Conservation (phyloP, 2,797 vertebrate species). For the Siniperca obscura region DNA sequence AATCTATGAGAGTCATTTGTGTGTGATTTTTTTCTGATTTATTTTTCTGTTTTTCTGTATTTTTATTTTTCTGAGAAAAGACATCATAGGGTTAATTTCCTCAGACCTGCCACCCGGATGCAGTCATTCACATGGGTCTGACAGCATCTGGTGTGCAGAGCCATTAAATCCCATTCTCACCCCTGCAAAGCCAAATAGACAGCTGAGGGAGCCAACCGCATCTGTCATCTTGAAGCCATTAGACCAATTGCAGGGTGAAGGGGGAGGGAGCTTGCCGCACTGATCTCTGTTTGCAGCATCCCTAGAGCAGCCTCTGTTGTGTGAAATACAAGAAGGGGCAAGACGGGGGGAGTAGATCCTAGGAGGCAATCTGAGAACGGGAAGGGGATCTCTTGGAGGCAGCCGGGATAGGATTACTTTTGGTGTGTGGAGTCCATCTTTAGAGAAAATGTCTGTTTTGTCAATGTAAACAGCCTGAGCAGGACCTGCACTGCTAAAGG, state of each 20-base stretch:
- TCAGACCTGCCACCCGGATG: conserved; percentile 81
- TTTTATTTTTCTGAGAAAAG: conserved; percentile 14
- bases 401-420: conserved; percentile 55
- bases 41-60: neutral
- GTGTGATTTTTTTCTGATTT: neutral
- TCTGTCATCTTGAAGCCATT: conserved; percentile 50
- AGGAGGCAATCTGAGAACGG: conserved; percentile 61
- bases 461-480: conserved; percentile 78
- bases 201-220: conserved; percentile 75
- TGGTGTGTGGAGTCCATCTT: conserved; percentile 57
- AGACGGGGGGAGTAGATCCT: conserved; percentile 62
- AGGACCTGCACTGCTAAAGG: conserved; percentile 78
- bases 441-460: conserved; percentile 73
- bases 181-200: conserved; percentile 81
- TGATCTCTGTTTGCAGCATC: conserved; percentile 85
- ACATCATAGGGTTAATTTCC: conserved; percentile 83
- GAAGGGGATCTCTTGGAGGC: conserved; percentile 58
- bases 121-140: conserved; percentile 78
- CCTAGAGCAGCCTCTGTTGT: conserved; percentile 79
- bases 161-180: conserved; percentile 84
- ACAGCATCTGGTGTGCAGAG: conserved; percentile 83
- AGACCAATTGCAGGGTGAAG: conserved; percentile 76
- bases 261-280: conserved; percentile 72
- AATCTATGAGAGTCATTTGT: neutral
- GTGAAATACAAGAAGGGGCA: conserved; percentile 79